Conservation (phyloP, 2,888 invertebrate species). For the Chromoteleia sp. region DNA sequence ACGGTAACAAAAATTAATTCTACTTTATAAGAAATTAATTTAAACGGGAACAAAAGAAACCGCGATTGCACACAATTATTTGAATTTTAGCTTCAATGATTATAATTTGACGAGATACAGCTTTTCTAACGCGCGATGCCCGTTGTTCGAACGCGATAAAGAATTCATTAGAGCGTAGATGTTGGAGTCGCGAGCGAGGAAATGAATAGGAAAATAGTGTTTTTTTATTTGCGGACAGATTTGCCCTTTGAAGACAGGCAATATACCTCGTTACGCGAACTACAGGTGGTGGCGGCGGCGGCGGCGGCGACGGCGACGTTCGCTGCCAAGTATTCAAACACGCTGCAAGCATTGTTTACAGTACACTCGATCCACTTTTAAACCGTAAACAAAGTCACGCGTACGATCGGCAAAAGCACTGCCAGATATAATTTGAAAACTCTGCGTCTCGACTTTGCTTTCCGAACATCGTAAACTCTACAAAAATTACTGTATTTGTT, state of each 20-base stretch:
- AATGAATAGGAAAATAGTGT: slow-evolving; percentile 9
- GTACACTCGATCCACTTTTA: slow-evolving; percentile 43
- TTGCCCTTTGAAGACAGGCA: slow-evolving; percentile 19
- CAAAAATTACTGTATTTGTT: not conserved
- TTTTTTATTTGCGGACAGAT: slow-evolving; percentile 35
- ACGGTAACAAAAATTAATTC: too few relatives aligned
- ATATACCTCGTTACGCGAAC: slow-evolving; percentile 57
- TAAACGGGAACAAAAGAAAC: too few relatives aligned
- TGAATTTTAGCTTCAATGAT: too few relatives aligned
- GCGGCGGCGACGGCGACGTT: slow-evolving; percentile 8
- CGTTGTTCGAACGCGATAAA: not conserved
- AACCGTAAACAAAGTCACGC: slow-evolving; percentile 30
- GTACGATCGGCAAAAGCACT: slow-evolving; percentile 4
- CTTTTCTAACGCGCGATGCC: too few relatives aligned
- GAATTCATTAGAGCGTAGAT: not conserved
- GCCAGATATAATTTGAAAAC: not conserved
- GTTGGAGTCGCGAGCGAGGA: not conserved
- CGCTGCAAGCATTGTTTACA: slow-evolving; percentile 60
- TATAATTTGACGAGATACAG: too few relatives aligned
- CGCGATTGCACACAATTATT: too few relatives aligned
- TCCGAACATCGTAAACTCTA: not conserved
- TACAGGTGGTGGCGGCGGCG: slow-evolving; percentile 40
- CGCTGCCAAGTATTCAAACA: slow-evolving; percentile 64
- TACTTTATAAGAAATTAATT: too few relatives aligned
- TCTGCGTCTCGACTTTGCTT: not conserved